Evolutionary conservation across 1,140 invertebrate genomes (phyloP).

Genomic region (Grapholita molesta): DNA sequence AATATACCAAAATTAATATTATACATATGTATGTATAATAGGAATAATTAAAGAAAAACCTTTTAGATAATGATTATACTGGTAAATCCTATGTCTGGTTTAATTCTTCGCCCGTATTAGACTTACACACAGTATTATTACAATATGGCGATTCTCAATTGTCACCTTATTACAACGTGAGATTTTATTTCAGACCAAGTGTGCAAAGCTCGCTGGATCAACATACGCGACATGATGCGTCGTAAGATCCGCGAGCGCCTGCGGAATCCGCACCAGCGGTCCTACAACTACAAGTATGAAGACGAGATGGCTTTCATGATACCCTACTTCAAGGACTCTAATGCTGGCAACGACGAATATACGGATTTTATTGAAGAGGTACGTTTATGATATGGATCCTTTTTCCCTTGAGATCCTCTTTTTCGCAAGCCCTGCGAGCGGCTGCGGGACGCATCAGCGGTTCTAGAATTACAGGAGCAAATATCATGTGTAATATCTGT

Average conservation of each 20-base stretch:
- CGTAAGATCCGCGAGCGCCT: constrained; percentile 47
- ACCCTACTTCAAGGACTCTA: constrained; percentile 53
- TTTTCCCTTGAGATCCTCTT: neutral
- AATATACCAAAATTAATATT: too few relatives aligned
- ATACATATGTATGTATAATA: too few relatives aligned
- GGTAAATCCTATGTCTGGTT: too few relatives aligned
- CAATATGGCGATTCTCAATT: too few relatives aligned
- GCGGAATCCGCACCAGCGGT: constrained; percentile 37
- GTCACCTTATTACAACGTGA: neutral
- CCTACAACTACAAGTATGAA: constrained; percentile 63
- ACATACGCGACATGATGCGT: constrained; percentile 66
- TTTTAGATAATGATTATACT: too few relatives aligned
- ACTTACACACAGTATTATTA: too few relatives aligned
- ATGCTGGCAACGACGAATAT: constrained; percentile 36
- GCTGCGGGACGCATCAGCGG: too few relatives aligned
- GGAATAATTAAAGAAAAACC: too few relatives aligned
- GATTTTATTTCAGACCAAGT: constrained; percentile 42
- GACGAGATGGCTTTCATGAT: constrained; percentile 56
- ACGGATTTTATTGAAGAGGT: constrained; percentile 43
- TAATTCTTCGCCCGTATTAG: too few relatives aligned
- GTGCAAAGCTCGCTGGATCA: constrained; percentile 62
- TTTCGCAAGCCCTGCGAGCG: too few relatives aligned
- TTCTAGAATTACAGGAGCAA: too few relatives aligned
- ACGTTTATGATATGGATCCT: neutral
- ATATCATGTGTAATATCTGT: too few relatives aligned